phyloP scores from a whole-genome alignment of 2,888 invertebrate genomes.

The Lithophane socia region DNA sequence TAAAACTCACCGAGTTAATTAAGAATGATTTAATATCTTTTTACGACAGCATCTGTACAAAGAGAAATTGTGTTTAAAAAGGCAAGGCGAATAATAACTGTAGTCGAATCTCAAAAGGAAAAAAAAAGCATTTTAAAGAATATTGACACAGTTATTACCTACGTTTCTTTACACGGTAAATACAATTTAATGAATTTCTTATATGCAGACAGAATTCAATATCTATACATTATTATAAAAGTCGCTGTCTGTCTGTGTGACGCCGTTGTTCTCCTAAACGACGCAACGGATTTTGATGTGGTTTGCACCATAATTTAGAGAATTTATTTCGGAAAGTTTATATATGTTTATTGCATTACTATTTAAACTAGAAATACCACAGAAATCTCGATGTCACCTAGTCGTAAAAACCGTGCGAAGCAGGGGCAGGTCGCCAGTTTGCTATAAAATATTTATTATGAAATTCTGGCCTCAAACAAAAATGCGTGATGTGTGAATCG shows the following conservation, averaged over 20 bases:
- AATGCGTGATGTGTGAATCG: constrained; percentile 39
- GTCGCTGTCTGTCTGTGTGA: no score
- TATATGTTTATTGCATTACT: no score
- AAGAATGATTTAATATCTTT: constrained; percentile 24
- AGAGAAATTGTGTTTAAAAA: constrained; percentile 11
- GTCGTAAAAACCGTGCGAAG: no score
- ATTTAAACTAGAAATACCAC: no score
- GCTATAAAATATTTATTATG: constrained; percentile 40
- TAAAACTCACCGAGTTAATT: constrained; percentile 11
- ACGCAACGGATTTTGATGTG: no score
- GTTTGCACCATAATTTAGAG: no score
- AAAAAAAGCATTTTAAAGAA: neutral
- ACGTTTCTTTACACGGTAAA: neutral
- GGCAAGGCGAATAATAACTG: neutral
- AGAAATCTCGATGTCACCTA: no score
- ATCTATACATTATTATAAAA: neutral
- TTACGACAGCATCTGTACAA: constrained; percentile 22
- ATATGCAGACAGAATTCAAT: constrained; percentile 21
- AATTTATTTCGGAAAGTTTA: no score
- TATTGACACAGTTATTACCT: neutral
- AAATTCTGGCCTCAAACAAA: constrained; percentile 32
- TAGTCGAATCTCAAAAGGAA: neutral
- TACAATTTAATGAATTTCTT: neutral
- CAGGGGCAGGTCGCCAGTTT: neutral
- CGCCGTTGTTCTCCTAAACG: no score